Conservation (phyloP, 2,113 vertebrate genomes). For the Silurus glanis region DNA sequence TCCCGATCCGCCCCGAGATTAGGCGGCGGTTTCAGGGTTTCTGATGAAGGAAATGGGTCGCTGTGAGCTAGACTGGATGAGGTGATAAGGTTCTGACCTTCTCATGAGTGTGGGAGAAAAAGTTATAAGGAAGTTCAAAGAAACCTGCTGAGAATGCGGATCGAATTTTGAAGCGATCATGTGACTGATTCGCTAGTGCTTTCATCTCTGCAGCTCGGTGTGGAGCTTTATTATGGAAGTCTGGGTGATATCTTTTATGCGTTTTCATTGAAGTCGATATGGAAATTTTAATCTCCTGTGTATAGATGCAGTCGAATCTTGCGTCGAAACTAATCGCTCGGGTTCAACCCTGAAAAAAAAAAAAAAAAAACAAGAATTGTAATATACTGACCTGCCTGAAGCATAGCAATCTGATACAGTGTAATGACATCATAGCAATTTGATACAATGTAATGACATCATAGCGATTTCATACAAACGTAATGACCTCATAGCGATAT, state of each 20-base stretch:
- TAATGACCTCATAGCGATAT: too few species aligned
- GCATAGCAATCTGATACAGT: too few species aligned
- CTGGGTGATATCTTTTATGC: neutral
- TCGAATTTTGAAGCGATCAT: neutral
- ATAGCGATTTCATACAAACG: too few species aligned
- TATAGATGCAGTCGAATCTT: too few species aligned
- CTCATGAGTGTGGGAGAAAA: neutral
- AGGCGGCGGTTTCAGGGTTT: neutral
- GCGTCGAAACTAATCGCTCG: too few species aligned
- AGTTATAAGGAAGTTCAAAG: neutral
- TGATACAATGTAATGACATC: too few species aligned
- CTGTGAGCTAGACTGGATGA: conserved; percentile 37
- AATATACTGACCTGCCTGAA: too few species aligned
- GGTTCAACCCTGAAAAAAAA: too few species aligned
- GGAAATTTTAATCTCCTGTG: too few species aligned
- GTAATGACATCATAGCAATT: too few species aligned
- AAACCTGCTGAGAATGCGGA: neutral
- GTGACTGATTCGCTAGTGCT: neutral
- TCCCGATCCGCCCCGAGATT: neutral
- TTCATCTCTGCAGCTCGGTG: neutral
- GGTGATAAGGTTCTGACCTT: conserved; percentile 28
- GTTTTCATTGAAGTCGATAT: too few species aligned
- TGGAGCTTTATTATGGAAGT: neutral
- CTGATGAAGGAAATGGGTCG: conserved; percentile 5
- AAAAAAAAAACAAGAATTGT: too few species aligned